phyloP scores from a whole-genome alignment of 2,888 invertebrate genomes.

The Caenorhabditis sp. region DNA sequence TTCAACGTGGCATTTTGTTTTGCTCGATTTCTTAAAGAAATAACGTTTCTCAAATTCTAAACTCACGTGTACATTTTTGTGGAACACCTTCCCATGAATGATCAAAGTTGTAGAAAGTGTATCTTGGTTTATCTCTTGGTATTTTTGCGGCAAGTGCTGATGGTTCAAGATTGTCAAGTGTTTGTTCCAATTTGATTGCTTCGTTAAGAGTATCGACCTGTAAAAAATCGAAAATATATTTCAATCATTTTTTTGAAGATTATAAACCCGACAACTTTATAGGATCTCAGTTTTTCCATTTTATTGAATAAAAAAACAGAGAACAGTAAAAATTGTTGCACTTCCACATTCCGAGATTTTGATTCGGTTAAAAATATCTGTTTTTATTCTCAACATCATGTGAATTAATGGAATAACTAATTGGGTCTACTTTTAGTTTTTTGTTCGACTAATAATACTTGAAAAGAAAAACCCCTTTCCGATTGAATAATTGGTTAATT shows the following conservation, averaged over 20 bases:
- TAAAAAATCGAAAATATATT: too few species aligned
- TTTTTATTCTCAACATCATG: neutral
- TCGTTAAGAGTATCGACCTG: constrained; percentile 83
- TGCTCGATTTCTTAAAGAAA: too few species aligned
- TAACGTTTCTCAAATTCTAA: too few species aligned
- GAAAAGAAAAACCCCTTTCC: too few species aligned
- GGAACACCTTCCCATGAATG: constrained; percentile 93
- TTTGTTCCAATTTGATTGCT: constrained; percentile 83
- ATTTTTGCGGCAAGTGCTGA: constrained; percentile 81
- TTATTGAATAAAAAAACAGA: too few species aligned
- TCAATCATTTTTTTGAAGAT: too few species aligned
- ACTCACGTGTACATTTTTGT: constrained; percentile 81
- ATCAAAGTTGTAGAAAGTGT: constrained; percentile 81
- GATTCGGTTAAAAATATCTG: neutral
- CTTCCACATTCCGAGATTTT: too few species aligned
- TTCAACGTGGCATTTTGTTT: too few species aligned
- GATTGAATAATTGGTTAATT: neutral
- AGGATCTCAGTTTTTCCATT: too few species aligned
- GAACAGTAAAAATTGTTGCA: too few species aligned
- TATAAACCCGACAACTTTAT: too few species aligned
- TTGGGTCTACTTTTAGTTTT: neutral
- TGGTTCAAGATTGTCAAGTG: constrained; percentile 78
- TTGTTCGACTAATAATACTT: neutral
- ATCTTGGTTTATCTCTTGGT: constrained; percentile 81
- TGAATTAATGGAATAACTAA: neutral